phyloP scores from a whole-genome alignment of 2,888 invertebrate genomes.

The Aleiodes testaceus region DNA sequence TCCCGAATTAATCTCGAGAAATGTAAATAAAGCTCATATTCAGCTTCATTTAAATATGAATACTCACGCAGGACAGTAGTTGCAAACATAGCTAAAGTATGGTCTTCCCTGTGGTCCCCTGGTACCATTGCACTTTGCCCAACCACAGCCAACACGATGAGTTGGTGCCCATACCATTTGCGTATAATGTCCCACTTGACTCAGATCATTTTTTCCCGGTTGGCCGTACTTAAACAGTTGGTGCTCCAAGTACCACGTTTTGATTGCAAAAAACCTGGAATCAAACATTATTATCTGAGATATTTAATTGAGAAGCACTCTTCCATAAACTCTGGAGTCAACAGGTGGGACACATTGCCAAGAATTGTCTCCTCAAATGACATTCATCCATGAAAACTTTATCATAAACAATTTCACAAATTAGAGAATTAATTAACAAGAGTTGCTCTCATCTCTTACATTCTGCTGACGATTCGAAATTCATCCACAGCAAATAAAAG shows the following conservation, averaged over 20 bases:
- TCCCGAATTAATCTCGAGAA: neutral
- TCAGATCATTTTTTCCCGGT: slow-evolving; percentile 75
- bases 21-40: no score
- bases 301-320: no score
- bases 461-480: slow-evolving; percentile 11
- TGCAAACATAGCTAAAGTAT: slow-evolving; percentile 88
- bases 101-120: slow-evolving; percentile 77
- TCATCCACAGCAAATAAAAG: neutral
- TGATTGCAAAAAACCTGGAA: slow-evolving; percentile 84
- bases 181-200: slow-evolving; percentile 84
- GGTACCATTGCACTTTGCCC: slow-evolving; percentile 78
- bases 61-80: slow-evolving; percentile 88
- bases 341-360: no score
- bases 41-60: slow-evolving; percentile 22
- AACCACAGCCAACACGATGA: slow-evolving; percentile 85
- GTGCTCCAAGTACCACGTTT: slow-evolving; percentile 86
- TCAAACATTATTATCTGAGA: neutral
- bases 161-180: slow-evolving; percentile 88
- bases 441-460: no score
- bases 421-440: no score
- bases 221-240: slow-evolving; percentile 83
- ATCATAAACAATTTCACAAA: no score
- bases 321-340: no score
- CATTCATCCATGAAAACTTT: no score
- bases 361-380: no score